Base-by-base conservation (phyloP, 92 coral and sea anemone genomes). In the Palythoa caribaeorum region DNA sequence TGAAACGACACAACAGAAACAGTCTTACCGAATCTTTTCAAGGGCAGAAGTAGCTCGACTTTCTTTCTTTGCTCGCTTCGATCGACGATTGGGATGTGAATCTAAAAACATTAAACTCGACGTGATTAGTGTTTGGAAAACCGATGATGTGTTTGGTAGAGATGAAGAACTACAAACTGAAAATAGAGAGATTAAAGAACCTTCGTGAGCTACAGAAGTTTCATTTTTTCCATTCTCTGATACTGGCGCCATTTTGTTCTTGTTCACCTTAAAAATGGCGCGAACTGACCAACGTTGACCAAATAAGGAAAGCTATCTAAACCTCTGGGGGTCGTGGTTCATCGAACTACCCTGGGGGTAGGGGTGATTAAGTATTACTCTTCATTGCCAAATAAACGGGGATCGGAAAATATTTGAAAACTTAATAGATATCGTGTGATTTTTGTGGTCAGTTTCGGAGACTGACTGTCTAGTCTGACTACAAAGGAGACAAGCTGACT, bases 191-290 rank as follows among this genome's bases (percentile, higher is more conserved):
- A 85, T 89, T 88, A 57, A 79, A 37, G 17, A 70, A 71, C 99
- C 99, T 80, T 92, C 97, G 89, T 94, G 95, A n/a, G 89, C 83
- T 35, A 93, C 57, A 6, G 92, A 71, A 65, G 60, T 37, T 71
- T 89, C 96, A 52, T 88, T 37, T 38, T 84, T 92, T 59, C 89
- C 94, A 36, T 65, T 87, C 0, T 78, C 80, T 52, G 93, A 78
- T 20, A 93, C 92, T 88, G 99, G 98, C 96, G 99, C 99, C 99
- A 97, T 97, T 71, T 97, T 97, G 92, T 51, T 69, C 93, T 68
- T 39, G 44, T 14, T 38, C 87, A 79, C 87, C 63, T 95, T 90
- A 83, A 96, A 97, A 97, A 88, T 97, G 99, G 99, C 99, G 99
- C 98, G 98, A 97, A 97, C 91, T 48, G 16, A 53, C 14, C 72